These are phyloP conservation scores for Volucella zonaria DNA, from an alignment of 2,888 invertebrate genomes.

Conservation along the genomic window DNA sequence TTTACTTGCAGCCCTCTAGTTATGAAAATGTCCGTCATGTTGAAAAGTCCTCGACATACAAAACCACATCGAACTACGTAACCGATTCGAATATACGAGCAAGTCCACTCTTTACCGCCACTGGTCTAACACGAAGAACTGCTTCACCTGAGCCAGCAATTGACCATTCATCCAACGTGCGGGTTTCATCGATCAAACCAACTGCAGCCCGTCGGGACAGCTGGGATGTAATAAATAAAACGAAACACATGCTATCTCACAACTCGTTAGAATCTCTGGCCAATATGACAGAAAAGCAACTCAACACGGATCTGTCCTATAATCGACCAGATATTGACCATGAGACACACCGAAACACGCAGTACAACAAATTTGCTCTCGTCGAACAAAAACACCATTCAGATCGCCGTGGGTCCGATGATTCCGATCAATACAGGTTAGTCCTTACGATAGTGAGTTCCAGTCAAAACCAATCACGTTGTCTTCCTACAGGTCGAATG, in stretches of 20 bases:
- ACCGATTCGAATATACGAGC: constrained; percentile 81
- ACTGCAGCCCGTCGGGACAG: constrained; percentile 87
- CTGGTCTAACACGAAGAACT: constrained; percentile 83
- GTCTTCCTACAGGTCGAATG: constrained; percentile 78
- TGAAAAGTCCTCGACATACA: constrained; percentile 83
- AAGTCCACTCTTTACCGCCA: constrained; percentile 83
- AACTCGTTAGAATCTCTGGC: constrained; percentile 88
- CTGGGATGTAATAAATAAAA: constrained; percentile 92
- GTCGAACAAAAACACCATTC: constrained; percentile 79
- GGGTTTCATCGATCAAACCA: constrained; percentile 85
- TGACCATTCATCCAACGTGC: constrained; percentile 85
- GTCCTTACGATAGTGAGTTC: neutral
- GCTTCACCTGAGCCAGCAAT: constrained; percentile 84
- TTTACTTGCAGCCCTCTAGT: constrained; percentile 54
- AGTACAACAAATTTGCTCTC: constrained; percentile 84
- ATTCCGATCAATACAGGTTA: constrained; percentile 77
- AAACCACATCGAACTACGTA: constrained; percentile 84
- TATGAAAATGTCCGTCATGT: constrained; percentile 80
- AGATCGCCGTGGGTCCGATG: constrained; percentile 79
- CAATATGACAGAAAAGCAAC: constrained; percentile 86
- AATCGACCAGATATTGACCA: constrained; percentile 84
- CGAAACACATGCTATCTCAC: constrained; percentile 88
- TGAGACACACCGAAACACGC: constrained; percentile 86
- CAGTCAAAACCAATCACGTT: neutral
- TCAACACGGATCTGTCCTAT: constrained; percentile 83